phyloP scores from a whole-genome alignment of 2,797 vertebrate species.

The Helicolenus hilgendorfi region DNA sequence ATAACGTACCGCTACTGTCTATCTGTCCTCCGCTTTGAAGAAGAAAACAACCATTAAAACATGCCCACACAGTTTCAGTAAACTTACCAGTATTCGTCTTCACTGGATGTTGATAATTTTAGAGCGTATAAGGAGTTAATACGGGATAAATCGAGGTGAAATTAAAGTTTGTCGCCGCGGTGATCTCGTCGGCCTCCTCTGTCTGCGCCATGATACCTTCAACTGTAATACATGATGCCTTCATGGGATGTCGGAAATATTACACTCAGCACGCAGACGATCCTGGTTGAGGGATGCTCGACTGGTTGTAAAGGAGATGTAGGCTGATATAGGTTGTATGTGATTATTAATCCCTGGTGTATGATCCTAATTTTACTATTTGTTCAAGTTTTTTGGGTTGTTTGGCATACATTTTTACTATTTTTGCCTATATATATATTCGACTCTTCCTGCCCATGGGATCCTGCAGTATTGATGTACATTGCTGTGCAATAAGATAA shows the following conservation, averaged over 20 bases:
- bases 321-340: background rate
- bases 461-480: background rate
- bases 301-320: background rate
- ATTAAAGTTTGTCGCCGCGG: conserved; percentile 65
- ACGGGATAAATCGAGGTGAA: background rate
- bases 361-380: background rate
- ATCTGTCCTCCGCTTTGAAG: background rate
- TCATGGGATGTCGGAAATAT: conserved; percentile 40
- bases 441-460: background rate
- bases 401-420: background rate
- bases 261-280: rapidly evolving
- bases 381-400: background rate
- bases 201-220: conserved; percentile 81
- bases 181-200: conserved; percentile 53
- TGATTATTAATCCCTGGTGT: background rate
- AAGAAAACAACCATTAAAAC: background rate
- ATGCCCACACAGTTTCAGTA: rapidly evolving
- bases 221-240: conserved; percentile 6
- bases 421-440: background rate
- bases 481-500: background rate
- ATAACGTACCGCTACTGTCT: background rate
- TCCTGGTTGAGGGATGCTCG: background rate
- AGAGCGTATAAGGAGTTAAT: rapidly evolving
- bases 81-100: conserved; percentile 58
- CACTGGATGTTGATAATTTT: rapidly evolving